A percentile compares a stretch with the other conserved stretches of the same genome.
Conservation (phyloP, 2,797 vertebrate species). For the Chiroxiphia lanceolata region DNA sequence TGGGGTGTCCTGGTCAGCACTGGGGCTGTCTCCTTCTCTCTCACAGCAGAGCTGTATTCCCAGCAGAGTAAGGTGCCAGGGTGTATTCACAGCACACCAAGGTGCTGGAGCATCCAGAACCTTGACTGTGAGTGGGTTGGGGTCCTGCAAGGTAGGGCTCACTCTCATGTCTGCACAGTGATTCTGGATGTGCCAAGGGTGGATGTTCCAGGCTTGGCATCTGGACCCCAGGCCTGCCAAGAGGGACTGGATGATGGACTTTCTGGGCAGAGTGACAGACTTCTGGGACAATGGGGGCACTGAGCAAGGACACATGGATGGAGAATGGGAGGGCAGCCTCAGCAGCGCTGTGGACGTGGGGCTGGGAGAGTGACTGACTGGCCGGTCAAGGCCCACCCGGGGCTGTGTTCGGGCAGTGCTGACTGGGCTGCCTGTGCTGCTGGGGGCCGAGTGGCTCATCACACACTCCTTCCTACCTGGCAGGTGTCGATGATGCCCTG, state of each 20-base stretch:
- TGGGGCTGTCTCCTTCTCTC: background rate
- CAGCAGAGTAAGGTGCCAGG: background rate
- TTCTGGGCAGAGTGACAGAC: too few relatives aligned
- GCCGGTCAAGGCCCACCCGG: background rate
- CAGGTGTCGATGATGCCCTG: background rate
- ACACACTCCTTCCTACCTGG: background rate
- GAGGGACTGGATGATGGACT: background rate
- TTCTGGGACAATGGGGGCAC: background rate
- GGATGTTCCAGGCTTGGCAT: background rate
- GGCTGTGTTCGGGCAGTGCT: background rate
- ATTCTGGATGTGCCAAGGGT: background rate
- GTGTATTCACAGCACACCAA: too few relatives aligned
- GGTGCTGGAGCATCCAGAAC: too few relatives aligned
- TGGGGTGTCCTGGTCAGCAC: background rate
- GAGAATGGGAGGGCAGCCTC: background rate
- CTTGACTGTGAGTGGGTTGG: background rate
- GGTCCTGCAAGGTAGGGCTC: background rate
- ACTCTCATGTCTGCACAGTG: background rate
- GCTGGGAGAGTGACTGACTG: background rate
- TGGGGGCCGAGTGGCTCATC: too few relatives aligned
- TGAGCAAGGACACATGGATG: background rate
- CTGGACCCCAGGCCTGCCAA: background rate
- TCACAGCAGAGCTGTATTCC: background rate
- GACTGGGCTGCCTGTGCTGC: background rate
- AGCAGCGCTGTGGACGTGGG: too few relatives aligned